These are phyloP conservation scores for Neoitamus cyanurus DNA, from an alignment of 2,888 invertebrate species.

Conservation along the genomic window DNA sequence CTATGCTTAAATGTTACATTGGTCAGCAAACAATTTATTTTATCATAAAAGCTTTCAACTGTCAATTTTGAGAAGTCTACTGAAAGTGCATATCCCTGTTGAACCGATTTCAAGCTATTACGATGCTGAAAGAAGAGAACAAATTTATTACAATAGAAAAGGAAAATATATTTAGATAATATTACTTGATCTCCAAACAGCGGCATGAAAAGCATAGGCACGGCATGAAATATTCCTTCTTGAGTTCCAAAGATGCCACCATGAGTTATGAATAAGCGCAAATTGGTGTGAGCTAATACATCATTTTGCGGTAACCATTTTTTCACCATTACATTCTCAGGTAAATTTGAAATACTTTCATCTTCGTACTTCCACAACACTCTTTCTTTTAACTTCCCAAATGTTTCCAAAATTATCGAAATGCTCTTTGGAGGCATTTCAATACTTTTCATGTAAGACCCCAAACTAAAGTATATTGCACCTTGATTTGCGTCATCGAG, in stretches of 20 bases:
- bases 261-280: constrained; percentile 67
- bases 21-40: constrained; percentile 62
- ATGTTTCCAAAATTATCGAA: constrained; percentile 64
- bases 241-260: constrained; percentile 67
- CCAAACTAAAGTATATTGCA: constrained; percentile 67
- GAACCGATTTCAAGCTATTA: constrained; percentile 63
- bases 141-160: background rate
- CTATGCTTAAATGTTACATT: constrained; percentile 64
- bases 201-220: constrained; percentile 67
- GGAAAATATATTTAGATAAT: background rate
- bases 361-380: constrained; percentile 70
- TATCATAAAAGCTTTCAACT: constrained; percentile 60
- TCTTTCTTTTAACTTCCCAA: constrained; percentile 66
- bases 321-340: constrained; percentile 66
- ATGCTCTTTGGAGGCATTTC: constrained; percentile 65
- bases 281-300: constrained; percentile 66
- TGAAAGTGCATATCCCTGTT: constrained; percentile 64
- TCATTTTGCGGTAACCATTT: constrained; percentile 71
- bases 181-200: constrained; percentile 65
- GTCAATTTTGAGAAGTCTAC: constrained; percentile 62
- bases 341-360: constrained; percentile 62
- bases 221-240: constrained; percentile 65
- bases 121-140: constrained; percentile 56
- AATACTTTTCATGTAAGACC: constrained; percentile 66
- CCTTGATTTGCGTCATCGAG: constrained; percentile 65